Conservation (phyloP, 2,888 invertebrate genomes). For the Axea sp. region DNA sequence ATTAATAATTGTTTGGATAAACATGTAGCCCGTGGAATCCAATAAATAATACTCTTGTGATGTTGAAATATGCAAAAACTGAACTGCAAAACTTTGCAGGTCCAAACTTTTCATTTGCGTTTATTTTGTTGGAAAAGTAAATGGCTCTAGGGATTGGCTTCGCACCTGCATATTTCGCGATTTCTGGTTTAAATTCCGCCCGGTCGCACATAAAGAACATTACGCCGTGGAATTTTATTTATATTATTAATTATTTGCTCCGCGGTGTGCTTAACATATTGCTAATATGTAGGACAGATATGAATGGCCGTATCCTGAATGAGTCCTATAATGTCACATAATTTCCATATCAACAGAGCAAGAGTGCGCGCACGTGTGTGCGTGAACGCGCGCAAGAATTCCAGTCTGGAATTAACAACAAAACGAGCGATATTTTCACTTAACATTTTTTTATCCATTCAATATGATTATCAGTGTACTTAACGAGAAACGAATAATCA, state of each 20-base stretch:
- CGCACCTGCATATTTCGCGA: slow-evolving; percentile 34
- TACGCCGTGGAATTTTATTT: slow-evolving; percentile 26
- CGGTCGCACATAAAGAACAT: slow-evolving; percentile 30
- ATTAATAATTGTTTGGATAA: slow-evolving; percentile 15
- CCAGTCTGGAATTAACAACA: slow-evolving; percentile 25
- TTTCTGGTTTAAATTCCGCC: slow-evolving; percentile 29
- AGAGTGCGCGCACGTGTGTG: background rate
- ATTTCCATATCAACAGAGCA: slow-evolving; percentile 51
- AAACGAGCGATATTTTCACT: slow-evolving; percentile 26
- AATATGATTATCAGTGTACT: slow-evolving; percentile 21
- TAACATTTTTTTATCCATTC: background rate
- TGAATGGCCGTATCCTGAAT: slow-evolving; percentile 54
- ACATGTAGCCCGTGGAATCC: background rate
- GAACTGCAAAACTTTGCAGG: slow-evolving; percentile 7
- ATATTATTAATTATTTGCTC: slow-evolving; percentile 44
- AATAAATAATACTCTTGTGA: slow-evolving; percentile 26
- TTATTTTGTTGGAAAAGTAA: slow-evolving; percentile 41
- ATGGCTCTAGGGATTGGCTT: slow-evolving; percentile 37
- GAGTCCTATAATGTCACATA: slow-evolving; percentile 48
- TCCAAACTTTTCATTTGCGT: slow-evolving; percentile 30
- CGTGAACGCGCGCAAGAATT: slow-evolving; percentile 28
- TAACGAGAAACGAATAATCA: slow-evolving; percentile 40
- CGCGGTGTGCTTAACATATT: slow-evolving; percentile 20
- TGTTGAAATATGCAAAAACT: slow-evolving; percentile 23
- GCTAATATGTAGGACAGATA: slow-evolving; percentile 44